These are phyloP conservation scores for Hippocampus comes DNA, from an alignment of 2,113 vertebrate genomes.

Conservation along the genomic window DNA sequence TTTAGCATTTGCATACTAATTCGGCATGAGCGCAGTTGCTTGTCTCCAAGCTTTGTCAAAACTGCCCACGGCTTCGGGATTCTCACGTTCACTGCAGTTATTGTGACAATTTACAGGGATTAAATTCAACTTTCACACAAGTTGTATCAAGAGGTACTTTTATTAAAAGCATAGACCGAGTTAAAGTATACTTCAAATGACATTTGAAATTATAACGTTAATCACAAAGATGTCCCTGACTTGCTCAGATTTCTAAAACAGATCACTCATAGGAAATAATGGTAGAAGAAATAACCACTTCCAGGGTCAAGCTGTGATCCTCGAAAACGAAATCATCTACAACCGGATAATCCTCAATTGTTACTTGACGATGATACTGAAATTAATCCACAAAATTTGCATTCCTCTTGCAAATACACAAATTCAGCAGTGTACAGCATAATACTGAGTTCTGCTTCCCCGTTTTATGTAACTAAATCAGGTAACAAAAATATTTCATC, in stretches of 20 bases:
- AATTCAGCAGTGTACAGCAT: background rate
- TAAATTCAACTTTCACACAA: slow-evolving; percentile 11
- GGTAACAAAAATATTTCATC: background rate
- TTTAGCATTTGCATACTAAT: slow-evolving; percentile 60
- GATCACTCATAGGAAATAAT: background rate
- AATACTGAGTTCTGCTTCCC: background rate
- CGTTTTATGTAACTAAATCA: background rate
- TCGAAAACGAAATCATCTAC: background rate
- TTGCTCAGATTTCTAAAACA: background rate
- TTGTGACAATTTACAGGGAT: slow-evolving; percentile 8
- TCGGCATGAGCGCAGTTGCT: slow-evolving; percentile 34
- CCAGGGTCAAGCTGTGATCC: background rate
- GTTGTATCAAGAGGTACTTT: background rate
- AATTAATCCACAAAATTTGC: background rate
- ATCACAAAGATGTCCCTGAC: background rate
- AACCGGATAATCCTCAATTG: background rate
- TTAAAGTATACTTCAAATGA: background rate
- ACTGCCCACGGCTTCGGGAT: slow-evolving; percentile 25
- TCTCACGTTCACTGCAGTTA: slow-evolving; percentile 5
- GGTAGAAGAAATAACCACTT: background rate
- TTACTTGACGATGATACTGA: background rate
- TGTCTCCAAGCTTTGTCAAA: slow-evolving; percentile 30
- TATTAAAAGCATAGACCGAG: background rate
- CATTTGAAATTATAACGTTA: background rate
- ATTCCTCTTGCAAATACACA: background rate